A percentile compares a stretch with the other conserved stretches of the same genome.
Evolutionary conservation across 2,888 invertebrate genomes (phyloP).

Genomic region (Lacanobia wlatinum): DNA sequence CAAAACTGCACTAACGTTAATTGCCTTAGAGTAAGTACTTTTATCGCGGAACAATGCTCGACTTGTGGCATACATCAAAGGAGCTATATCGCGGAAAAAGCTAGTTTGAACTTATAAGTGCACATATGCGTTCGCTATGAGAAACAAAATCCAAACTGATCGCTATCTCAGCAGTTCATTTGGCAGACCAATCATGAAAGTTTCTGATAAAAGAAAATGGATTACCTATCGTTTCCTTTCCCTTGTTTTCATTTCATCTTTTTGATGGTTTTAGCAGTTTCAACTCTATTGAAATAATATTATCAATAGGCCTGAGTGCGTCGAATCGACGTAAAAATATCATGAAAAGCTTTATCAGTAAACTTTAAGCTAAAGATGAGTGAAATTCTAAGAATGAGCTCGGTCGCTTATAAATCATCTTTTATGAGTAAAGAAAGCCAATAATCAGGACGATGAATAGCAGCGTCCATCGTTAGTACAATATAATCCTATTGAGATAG

Average conservation of each 20-base stretch:
- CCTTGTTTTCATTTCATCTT: slow-evolving; percentile 16
- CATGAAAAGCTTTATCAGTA: slow-evolving; percentile 3
- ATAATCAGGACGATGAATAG: slow-evolving; percentile 42
- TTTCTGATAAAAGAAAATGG: slow-evolving; percentile 12
- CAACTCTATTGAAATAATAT: slow-evolving; percentile 4
- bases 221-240: not conserved
- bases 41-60: too few species aligned
- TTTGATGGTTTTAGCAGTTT: slow-evolving; percentile 6
- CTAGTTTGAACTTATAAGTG: not conserved
- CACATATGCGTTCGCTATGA: not conserved
- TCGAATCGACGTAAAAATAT: slow-evolving; percentile 11
- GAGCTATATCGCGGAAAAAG: too few species aligned
- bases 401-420: slow-evolving; percentile 21
- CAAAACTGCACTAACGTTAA: not conserved
- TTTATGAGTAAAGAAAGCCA: slow-evolving; percentile 24
- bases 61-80: too few species aligned
- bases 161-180: not conserved
- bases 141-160: not conserved
- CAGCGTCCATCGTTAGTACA: slow-evolving; percentile 9
- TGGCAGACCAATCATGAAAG: not conserved
- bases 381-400: slow-evolving; percentile 20
- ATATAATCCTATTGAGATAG: slow-evolving; percentile 22
- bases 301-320: slow-evolving; percentile 1
- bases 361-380: not conserved
- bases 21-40: too few species aligned